A percentile compares a stretch with the other conserved stretches of the same genome.
Evolutionary conservation across 2,797 vertebrate genomes (phyloP).

Genomic region (Potorous gilbertii): DNA sequence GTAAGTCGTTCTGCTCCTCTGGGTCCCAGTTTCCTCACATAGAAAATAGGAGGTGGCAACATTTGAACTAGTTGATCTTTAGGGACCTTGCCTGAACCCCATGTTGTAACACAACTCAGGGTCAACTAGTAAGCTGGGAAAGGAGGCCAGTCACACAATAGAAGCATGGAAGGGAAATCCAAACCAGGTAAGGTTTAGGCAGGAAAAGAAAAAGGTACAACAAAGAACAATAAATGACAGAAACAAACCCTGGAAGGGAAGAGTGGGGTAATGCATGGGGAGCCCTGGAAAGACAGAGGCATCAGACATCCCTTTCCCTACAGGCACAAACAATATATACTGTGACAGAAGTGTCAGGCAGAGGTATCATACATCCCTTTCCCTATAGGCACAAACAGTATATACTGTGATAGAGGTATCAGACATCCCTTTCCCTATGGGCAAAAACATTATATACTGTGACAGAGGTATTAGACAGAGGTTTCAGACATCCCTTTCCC

Average conservation of each 20-base stretch:
- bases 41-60: neutral
- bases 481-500: neutral
- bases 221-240: neutral
- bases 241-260: neutral
- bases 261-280: neutral
- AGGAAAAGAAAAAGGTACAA: neutral
- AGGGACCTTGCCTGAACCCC: neutral
- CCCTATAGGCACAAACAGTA: neutral
- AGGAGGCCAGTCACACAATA: neutral
- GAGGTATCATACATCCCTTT: neutral
- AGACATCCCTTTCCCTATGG: neutral
- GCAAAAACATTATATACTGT: neutral
- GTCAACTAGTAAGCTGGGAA: neutral
- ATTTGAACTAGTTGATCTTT: neutral
- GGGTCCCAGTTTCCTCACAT: neutral
- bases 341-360: neutral
- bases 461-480: neutral
- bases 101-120: neutral
- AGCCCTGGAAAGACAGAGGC: neutral
- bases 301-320: neutral
- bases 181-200: neutral
- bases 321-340: neutral
- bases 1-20: neutral
- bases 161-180: neutral
- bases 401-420: neutral